Evolutionary conservation across 2,888 invertebrate genomes (phyloP).

Genomic region (Nasonovia ribisnigri): DNA sequence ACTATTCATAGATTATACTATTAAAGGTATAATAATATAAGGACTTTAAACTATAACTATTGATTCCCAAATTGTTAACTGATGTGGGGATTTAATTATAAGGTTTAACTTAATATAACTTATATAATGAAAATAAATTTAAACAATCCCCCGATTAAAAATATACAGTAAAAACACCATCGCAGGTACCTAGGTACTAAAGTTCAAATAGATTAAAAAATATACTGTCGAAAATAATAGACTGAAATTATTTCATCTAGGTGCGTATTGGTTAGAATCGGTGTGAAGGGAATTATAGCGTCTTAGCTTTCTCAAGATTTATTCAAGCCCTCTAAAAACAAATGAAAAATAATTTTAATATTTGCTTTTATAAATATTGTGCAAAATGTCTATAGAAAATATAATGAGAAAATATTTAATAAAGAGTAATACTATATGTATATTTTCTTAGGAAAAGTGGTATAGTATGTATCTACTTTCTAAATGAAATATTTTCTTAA

Average conservation of each 20-base stretch:
- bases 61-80: too few species aligned
- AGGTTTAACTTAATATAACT: too few species aligned
- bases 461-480: too few species aligned
- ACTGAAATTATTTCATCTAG: not conserved
- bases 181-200: too few species aligned
- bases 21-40: too few species aligned
- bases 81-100: too few species aligned
- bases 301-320: not conserved
- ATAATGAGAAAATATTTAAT: not conserved
- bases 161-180: too few species aligned
- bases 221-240: not conserved
- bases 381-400: not conserved
- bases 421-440: not conserved
- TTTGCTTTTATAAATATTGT: not conserved
- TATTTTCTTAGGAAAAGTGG: not conserved
- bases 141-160: too few species aligned
- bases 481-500: too few species aligned
- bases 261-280: not conserved
- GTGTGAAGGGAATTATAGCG: not conserved
- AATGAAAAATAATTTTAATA: not conserved
- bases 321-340: not conserved
- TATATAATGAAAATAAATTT: too few species aligned
- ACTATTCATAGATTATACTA: too few species aligned
- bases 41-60: too few species aligned
- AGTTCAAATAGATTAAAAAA: not conserved